These are phyloP conservation scores for Oostethus manadensis DNA, from an alignment of 2,113 vertebrate genomes.

Conservation along the genomic window DNA sequence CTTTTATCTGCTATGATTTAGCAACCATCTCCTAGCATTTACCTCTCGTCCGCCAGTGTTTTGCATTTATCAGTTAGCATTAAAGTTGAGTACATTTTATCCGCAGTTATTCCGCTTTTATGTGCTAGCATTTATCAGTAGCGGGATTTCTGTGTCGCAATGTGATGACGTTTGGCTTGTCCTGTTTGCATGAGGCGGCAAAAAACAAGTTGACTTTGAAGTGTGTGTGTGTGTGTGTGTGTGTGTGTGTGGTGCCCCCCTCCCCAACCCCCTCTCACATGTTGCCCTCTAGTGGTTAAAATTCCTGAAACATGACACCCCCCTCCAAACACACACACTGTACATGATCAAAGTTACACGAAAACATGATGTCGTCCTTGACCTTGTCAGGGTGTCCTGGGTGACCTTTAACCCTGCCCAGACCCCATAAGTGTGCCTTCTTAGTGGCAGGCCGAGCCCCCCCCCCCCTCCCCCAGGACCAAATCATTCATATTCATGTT, in stretches of 20 bases:
- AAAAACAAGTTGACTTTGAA: background rate
- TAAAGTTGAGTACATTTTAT: too few relatives aligned
- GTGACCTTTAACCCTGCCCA: too few relatives aligned
- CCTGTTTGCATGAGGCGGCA: too few relatives aligned
- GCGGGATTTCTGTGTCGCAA: too few relatives aligned
- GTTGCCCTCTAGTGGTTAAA: slow-evolving; percentile 68
- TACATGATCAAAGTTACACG: slow-evolving; percentile 8
- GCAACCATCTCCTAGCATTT: too few relatives aligned
- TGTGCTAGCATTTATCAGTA: background rate
- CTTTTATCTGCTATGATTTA: background rate
- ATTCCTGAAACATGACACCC: slow-evolving; percentile 5
- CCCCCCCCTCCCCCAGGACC: too few relatives aligned
- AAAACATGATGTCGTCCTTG: slow-evolving; percentile 6
- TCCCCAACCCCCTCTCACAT: slow-evolving; percentile 32
- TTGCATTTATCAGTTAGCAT: background rate
- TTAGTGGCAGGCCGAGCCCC: too few relatives aligned
- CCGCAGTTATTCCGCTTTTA: too few relatives aligned
- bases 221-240: slow-evolving; percentile 13
- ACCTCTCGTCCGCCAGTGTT: background rate
- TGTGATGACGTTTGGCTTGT: too few relatives aligned
- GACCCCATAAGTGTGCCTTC: too few relatives aligned
- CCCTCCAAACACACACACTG: slow-evolving; percentile 8
- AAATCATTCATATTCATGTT: too few relatives aligned
- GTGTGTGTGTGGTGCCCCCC: background rate
- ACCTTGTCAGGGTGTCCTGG: too few relatives aligned